Base-by-base conservation (phyloP, 2,797 vertebrate species). In the Pagetopsis macropterus region DNA sequence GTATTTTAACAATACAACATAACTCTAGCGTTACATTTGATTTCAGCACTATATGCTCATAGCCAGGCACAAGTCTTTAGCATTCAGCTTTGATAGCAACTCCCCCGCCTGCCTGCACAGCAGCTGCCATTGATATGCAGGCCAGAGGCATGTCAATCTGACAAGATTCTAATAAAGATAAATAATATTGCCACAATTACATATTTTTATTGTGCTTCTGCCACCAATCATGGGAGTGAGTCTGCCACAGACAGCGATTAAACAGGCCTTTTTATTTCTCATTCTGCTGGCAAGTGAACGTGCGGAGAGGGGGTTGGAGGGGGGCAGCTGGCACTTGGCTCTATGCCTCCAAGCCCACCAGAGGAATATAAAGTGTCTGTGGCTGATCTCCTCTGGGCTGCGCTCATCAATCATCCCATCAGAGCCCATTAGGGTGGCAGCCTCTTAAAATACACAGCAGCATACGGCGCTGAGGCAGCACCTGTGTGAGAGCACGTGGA, bases 81-180 rank as follows among this genome's bases (percentile, higher is more conserved):
- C 72, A 73, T 82, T 87, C 83, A 52, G 63, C 59, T 71, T 70
- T 50, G 43, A 76, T 68, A 64, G 55, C 19, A 46, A 12, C 50
- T 44, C 37, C 45, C 56, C 13, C 51, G 7, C 52, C 62, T 44
- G 65, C 43, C 66, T 58, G 55, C 64, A 70, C 57, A 9, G 84
- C 88, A 87, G 86, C 81, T 87, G 72, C 78, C 87, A 90, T 87
- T 91, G 90, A 93, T 89, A 92, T 92, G 91, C 90, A 91, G 81
- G 73, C 88, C 89, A 80, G 86, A 82, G 43, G 84, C 89, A 69
- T 69, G 91, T 93, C 92, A 91, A 85, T 86, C 84, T 93, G 92
- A 94, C 93, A 92, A 89, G 93, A 93, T 92, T 84, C 90, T 94
- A 94, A 95, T 94, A 95, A 94, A 93, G 94, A 94, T 93, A 92